Evolutionary conservation across 1,140 invertebrate species (phyloP).

Genomic region (Galleria mellonella): DNA sequence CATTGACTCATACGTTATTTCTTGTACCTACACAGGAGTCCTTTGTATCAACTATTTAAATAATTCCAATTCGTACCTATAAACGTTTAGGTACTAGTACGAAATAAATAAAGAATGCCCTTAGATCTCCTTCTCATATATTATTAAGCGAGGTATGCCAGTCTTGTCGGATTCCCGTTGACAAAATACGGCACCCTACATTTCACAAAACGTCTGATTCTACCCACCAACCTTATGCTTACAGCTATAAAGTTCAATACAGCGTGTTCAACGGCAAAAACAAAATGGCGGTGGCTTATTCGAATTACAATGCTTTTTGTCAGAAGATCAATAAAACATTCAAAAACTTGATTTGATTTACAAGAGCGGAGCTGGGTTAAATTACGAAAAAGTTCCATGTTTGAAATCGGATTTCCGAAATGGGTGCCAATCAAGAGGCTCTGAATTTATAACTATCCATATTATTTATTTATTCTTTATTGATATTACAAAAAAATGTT

Average conservation of each 20-base stretch:
- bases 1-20: no score
- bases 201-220: background rate
- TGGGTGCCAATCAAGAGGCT: no score
- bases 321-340: constrained; percentile 44
- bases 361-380: constrained; percentile 3
- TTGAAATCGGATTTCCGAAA: background rate
- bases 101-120: constrained; percentile 15
- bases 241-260: background rate
- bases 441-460: no score
- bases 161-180: constrained; percentile 18
- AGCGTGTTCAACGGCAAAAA: background rate
- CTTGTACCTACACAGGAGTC: no score
- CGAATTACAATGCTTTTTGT: constrained; percentile 35
- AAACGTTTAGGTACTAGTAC: constrained; percentile 10
- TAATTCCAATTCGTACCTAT: constrained; percentile 6
- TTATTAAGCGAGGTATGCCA: constrained; percentile 24
- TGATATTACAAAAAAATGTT: no score
- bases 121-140: constrained; percentile 16
- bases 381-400: background rate
- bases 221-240: constrained; percentile 6
- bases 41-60: constrained; percentile 2
- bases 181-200: constrained; percentile 15
- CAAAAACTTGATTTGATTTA: constrained; percentile 33
- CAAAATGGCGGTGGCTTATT: constrained; percentile 28
- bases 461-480: no score